A percentile compares a stretch with the other conserved stretches of the same genome.
phyloP scores from a whole-genome alignment of 2,797 vertebrate species.

The Pipistrellus pygmaeus region DNA sequence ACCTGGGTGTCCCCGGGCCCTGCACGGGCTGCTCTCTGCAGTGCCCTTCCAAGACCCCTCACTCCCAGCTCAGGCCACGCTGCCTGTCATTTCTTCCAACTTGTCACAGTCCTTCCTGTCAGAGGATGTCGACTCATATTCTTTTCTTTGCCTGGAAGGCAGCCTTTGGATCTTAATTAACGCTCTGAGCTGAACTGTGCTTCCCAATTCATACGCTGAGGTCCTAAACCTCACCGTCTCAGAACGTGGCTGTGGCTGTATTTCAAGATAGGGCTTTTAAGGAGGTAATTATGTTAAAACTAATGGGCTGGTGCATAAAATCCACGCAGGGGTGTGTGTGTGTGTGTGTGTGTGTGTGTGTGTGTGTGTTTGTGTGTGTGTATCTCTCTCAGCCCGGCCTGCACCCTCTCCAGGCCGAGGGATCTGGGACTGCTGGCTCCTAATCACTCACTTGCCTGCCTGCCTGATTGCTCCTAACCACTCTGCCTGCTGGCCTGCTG shows the following conservation, averaged over 20 bases:
- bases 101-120: not conserved
- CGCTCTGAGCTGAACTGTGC: not conserved
- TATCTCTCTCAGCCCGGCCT: too few species aligned
- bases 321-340: too few species aligned
- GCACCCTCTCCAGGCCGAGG: too few species aligned
- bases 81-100: not conserved
- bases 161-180: not conserved
- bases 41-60: not conserved
- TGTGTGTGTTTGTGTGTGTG: too few species aligned
- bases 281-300: not conserved
- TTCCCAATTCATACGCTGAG: not conserved
- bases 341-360: too few species aligned
- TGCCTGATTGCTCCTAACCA: too few species aligned
- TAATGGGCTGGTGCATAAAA: too few species aligned
- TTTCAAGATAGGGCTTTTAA: not conserved
- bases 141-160: not conserved
- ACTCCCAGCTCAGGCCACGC: not conserved
- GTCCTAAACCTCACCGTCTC: not conserved
- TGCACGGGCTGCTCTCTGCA: not conserved
- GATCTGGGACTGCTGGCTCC: too few species aligned
- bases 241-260: not conserved
- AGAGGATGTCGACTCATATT: not conserved
- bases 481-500: too few species aligned
- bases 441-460: too few species aligned
- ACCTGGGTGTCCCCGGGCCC: not conserved